Conservation (phyloP, 1,140 invertebrate genomes). For the fruit fly (Drosophila melanogaster) region DNA sequence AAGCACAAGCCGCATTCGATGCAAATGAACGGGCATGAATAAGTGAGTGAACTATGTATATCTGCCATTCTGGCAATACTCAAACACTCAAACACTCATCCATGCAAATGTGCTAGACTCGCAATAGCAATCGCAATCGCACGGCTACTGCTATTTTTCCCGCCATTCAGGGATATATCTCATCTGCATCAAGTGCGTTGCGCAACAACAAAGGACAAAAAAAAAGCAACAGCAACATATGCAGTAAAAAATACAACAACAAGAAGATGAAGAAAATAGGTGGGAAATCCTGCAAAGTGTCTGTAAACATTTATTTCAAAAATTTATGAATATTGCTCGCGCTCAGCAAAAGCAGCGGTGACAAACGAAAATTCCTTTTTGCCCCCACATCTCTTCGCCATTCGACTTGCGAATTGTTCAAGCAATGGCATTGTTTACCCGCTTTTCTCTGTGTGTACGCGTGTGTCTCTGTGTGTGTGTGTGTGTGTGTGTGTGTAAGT, state of each 20-base stretch:
- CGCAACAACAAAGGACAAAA: constrained; percentile 8
- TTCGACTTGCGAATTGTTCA: constrained; percentile 56
- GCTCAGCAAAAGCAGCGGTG: constrained; percentile 32
- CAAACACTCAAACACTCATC: not conserved
- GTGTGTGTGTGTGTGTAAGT: constrained; percentile 49
- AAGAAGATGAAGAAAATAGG: too few relatives aligned
- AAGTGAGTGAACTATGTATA: constrained; percentile 40
- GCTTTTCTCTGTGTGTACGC: constrained; percentile 37
- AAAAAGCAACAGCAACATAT: constrained; percentile 4
- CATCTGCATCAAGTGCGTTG: constrained; percentile 56
- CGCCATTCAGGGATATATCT: constrained; percentile 19
- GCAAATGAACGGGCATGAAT: constrained; percentile 62
- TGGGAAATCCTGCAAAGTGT: constrained; percentile 65
- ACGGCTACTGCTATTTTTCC: constrained; percentile 8
- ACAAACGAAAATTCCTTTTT: constrained; percentile 47
- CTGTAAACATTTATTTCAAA: constrained; percentile 74
- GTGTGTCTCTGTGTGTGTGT: constrained; percentile 42
- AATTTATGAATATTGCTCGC: constrained; percentile 51
- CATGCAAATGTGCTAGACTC: constrained; percentile 24
- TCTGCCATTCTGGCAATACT: constrained; percentile 13
- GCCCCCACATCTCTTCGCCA: constrained; percentile 8
- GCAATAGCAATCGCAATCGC: constrained; percentile 3
- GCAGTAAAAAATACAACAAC: constrained; percentile 6
- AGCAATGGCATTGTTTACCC: constrained; percentile 51
- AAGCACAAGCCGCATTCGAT: constrained; percentile 14